Conservation (phyloP, 1,140 invertebrate genomes). For the Pseudoatta argentina region DNA sequence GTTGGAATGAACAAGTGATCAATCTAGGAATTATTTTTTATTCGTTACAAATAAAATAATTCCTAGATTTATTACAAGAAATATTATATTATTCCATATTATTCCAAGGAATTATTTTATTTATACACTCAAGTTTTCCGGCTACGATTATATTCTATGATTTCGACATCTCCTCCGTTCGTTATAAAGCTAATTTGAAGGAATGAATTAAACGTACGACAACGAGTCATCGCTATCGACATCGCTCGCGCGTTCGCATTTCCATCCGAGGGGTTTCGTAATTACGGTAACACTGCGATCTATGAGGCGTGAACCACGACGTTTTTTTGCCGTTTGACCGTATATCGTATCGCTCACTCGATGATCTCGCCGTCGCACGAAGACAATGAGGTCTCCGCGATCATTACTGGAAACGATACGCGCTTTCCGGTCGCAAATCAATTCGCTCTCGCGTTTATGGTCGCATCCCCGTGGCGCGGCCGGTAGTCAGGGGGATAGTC, state of each 20-base stretch:
- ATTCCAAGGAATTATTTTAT: background rate
- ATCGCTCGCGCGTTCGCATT: constrained; percentile 57
- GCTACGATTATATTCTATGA: background rate
- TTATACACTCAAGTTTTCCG: background rate
- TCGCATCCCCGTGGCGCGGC: constrained; percentile 82
- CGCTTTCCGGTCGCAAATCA: constrained; percentile 85
- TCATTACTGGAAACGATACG: constrained; percentile 85
- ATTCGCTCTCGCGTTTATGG: constrained; percentile 85
- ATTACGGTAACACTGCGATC: constrained; percentile 44
- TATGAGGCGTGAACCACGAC: constrained; percentile 64
- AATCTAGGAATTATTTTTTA: background rate
- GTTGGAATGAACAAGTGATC: background rate
- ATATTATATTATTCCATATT: too few relatives aligned
- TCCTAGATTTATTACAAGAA: too few relatives aligned
- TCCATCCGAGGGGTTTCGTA: constrained; percentile 55
- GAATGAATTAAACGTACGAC: background rate
- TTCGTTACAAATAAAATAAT: too few relatives aligned
- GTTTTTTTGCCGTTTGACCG: constrained; percentile 17
- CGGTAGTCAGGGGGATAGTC: constrained; percentile 80
- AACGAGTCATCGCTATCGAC: constrained; percentile 40
- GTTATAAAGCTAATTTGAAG: background rate
- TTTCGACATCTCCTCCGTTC: background rate
- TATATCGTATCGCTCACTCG: constrained; percentile 43
- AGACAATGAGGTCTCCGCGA: constrained; percentile 79
- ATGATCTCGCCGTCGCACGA: constrained; percentile 62